These are phyloP conservation scores for Ctenoplectra terminalis DNA, from an alignment of 1,140 invertebrate species.

Conservation along the genomic window DNA sequence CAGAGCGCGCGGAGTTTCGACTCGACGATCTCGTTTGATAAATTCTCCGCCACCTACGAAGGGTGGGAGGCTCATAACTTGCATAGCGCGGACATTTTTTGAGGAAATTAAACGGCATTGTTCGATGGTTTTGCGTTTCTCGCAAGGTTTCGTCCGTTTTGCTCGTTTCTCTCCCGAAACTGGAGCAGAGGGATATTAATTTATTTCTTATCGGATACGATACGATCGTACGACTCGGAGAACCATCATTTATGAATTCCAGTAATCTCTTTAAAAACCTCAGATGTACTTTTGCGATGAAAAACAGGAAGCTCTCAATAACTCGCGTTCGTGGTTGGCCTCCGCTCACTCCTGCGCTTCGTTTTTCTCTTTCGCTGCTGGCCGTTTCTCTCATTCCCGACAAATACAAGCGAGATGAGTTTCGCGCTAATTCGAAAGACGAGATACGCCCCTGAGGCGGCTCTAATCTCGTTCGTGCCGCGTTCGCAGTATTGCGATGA, in stretches of 20 bases:
- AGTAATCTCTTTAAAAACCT: not conserved
- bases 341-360: not conserved
- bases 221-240: no score
- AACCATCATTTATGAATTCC: not conserved
- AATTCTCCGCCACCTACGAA: not conserved
- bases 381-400: not conserved
- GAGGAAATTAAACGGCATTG: conserved; percentile 10
- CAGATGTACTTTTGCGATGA: not conserved
- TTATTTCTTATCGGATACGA: no score
- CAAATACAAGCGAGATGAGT: conserved; percentile 25
- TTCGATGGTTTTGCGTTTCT: not conserved
- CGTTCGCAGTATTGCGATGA: conserved; percentile 39
- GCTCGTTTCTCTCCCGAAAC: not conserved
- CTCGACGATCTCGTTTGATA: conserved; percentile 10
- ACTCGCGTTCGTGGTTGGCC: not conserved
- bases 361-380: not conserved
- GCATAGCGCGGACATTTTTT: conserved; percentile 13
- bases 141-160: no score
- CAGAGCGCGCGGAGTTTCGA: not conserved
- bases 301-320: not conserved
- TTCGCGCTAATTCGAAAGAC: conserved; percentile 43
- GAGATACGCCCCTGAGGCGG: conserved; percentile 16
- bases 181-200: not conserved
- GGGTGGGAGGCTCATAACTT: conserved; percentile 1
- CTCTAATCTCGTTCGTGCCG: conserved; percentile 46